Conservation (phyloP, 2,113 vertebrate species). For the Pelvicachromis taeniatus region DNA sequence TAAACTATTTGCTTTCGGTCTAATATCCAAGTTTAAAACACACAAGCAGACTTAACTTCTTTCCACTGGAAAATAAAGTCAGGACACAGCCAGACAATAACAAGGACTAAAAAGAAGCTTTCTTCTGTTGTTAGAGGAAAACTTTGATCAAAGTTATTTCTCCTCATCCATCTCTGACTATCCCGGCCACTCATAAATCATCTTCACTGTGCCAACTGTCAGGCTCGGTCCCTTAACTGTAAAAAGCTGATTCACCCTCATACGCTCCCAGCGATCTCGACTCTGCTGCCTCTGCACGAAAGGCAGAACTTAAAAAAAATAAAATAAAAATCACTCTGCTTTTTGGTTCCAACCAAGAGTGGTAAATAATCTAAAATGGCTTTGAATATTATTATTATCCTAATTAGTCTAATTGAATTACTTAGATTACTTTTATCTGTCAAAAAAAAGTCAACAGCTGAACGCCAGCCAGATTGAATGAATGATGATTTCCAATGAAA, state of each 20-base stretch:
- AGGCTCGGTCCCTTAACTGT: constrained; percentile 57
- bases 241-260: constrained; percentile 58
- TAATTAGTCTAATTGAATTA: neutral
- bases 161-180: constrained; percentile 74
- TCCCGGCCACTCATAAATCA: constrained; percentile 70
- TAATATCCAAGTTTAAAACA: neutral
- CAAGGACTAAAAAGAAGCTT: constrained; percentile 41
- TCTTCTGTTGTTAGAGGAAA: constrained; percentile 62
- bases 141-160: constrained; percentile 72
- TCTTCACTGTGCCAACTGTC: constrained; percentile 68
- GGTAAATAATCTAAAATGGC: constrained; percentile 1
- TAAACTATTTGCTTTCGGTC: neutral
- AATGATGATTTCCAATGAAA: neutral
- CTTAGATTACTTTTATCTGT: neutral
- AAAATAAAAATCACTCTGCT: neutral
- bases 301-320: neutral
- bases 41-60: neutral
- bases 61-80: constrained; percentile 31
- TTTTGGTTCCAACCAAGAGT: neutral
- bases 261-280: constrained; percentile 23
- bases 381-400: constrained; percentile 3
- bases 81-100: constrained; percentile 39
- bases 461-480: neutral
- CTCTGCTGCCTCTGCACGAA: constrained; percentile 36
- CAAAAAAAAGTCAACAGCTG: neutral